Conservation (phyloP, 2,113 vertebrate genomes). For the Spheniscus mendiculus region DNA sequence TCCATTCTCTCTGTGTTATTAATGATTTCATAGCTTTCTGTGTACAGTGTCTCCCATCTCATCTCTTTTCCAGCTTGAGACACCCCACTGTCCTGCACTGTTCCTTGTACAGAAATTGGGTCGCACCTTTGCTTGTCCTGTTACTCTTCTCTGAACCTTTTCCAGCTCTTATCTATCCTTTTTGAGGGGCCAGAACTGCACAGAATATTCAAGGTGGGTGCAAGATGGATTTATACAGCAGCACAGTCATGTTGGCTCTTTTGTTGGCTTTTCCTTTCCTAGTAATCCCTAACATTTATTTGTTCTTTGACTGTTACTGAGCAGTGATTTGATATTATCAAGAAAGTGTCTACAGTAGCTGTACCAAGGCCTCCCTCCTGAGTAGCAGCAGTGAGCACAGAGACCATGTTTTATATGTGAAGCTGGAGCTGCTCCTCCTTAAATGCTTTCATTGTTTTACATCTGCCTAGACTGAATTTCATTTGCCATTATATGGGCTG, state of each 20-base stretch:
- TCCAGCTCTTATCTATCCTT: background rate
- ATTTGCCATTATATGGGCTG: background rate
- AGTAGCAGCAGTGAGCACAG: background rate
- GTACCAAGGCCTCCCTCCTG: background rate
- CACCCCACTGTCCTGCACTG: background rate
- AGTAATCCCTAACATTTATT: background rate
- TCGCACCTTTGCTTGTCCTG: background rate
- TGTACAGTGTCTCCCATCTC: background rate
- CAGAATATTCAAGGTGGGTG: background rate
- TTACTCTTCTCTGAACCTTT: background rate
- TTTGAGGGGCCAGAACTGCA: background rate
- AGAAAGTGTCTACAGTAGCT: background rate
- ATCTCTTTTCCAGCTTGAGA: background rate
- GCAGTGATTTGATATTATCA: background rate
- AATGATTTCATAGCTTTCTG: background rate
- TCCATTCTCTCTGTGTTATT: background rate
- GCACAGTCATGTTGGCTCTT: background rate
- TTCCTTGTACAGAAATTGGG: background rate
- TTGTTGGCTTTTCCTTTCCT: background rate
- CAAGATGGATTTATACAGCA: background rate
- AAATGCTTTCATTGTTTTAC: background rate
- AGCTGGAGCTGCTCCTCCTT: background rate
- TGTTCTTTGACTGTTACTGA: background rate
- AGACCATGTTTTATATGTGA: background rate
- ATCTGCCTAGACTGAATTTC: background rate